Base-by-base conservation (phyloP, 2,797 vertebrate genomes). In the Bothrops alternatus region DNA sequence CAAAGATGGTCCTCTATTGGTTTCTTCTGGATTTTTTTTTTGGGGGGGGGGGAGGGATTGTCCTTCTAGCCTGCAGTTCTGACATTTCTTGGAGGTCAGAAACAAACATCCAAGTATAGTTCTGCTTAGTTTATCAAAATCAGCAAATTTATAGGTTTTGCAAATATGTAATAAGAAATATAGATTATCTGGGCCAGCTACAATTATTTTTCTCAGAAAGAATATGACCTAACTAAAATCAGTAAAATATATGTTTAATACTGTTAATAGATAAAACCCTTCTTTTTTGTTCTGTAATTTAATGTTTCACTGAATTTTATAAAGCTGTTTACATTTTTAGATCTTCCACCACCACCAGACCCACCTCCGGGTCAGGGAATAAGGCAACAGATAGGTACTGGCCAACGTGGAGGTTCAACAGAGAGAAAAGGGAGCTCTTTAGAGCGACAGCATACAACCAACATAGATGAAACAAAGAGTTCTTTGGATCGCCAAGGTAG, bases 301-400 rank as follows among this genome's bases (percentile, higher is more conserved):
- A 86, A 11, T 96, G 93, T 95, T 95, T 96, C 95, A 20, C 69
- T 94, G 63, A 96, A 95, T 96, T 95, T 95, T 95, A 82, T 98
- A 95, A 97, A 97, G 94, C 90, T 97, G 97, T 98, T 98, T 97
- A 97, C 97, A 0, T 98, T 98, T 98, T 97, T 97, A 99, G 99
- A 99, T 98, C 98, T 99, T 98, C 99, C 99, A 98, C 99, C 99
- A 96, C 99, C 99, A 96, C 99, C 99, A 61, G 99, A 99, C 94
- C 99, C 99, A 57, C 99, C 99, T 91, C 99, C 99, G 92, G 98
- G 98, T 98, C 99, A 99, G 98, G 98, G 98, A 96, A 97, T 98
- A 97, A 99, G 98, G 73, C 97, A 99, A 95, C 99, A 98, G 88
- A 97, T 98, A 98, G 97, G 97, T 96, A 94, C 98, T 94, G 96